Evolutionary conservation across 1,140 invertebrate genomes (phyloP).

Genomic region (Neotoxoptera formosana): DNA sequence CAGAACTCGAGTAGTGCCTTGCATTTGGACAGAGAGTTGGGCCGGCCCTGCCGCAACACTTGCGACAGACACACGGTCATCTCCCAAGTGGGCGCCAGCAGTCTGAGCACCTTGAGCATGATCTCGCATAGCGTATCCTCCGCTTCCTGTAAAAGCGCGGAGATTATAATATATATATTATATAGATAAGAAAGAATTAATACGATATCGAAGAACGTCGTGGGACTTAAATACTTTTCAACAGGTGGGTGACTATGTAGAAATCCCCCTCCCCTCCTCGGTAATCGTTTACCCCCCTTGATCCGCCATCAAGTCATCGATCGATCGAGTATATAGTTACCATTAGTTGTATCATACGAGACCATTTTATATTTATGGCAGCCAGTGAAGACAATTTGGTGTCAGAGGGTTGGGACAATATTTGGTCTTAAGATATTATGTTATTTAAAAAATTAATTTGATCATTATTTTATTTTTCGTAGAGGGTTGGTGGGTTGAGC

Average conservation of each 20-base stretch:
- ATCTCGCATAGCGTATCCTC: conserved; percentile 76
- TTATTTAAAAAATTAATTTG: no score
- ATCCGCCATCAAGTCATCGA: background rate
- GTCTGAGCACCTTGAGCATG: conserved; percentile 74
- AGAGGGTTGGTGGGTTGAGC: no score
- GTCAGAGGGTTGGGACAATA: no score
- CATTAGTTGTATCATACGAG: no score
- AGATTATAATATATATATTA: background rate
- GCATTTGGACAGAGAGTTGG: conserved; percentile 73
- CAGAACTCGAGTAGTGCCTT: conserved; percentile 80
- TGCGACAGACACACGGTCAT: conserved; percentile 74
- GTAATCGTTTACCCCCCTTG: background rate
- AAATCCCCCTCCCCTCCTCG: background rate
- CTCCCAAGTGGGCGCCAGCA: conserved; percentile 72
- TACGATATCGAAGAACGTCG: background rate
- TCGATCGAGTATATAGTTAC: no score
- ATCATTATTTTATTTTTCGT: no score
- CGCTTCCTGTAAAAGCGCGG: background rate
- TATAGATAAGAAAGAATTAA: background rate
- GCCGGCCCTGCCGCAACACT: conserved; percentile 74
- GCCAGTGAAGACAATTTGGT: no score
- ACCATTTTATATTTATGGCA: no score
- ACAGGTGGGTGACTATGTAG: background rate
- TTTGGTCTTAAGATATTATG: no score
- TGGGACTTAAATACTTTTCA: background rate